phyloP scores from a whole-genome alignment of 1,140 invertebrate genomes.

The Choristoneura fumiferana region DNA sequence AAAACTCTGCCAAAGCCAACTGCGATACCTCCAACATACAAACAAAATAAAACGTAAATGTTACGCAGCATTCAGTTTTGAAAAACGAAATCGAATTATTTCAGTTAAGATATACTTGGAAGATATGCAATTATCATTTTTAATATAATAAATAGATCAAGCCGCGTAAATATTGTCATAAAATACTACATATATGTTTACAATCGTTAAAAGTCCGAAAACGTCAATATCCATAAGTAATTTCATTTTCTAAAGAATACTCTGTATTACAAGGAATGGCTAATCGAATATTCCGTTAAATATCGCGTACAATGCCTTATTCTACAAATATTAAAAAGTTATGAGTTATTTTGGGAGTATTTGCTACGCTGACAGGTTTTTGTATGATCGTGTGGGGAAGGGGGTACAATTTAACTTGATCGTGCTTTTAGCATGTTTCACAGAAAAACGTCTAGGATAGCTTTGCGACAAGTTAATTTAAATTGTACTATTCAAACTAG shows the following conservation, averaged over 20 bases:
- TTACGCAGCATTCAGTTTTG: neutral
- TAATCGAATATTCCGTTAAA: neutral
- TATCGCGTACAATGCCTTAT: slow-evolving; percentile 2
- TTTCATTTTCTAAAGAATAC: slow-evolving; percentile 14
- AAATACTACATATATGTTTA: slow-evolving; percentile 5
- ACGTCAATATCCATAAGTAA: neutral
- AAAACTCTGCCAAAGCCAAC: slow-evolving; percentile 25
- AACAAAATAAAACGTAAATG: slow-evolving; percentile 6
- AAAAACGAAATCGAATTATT: neutral
- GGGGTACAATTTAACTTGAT: no score
- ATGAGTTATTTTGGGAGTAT: no score
- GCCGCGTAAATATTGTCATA: neutral
- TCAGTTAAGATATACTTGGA: slow-evolving; percentile 6
- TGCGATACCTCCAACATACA: slow-evolving; percentile 1
- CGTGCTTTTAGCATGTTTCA: no score
- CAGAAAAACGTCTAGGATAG: no score
- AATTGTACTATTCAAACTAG: no score
- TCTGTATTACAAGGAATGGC: slow-evolving; percentile 5
- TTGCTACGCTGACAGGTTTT: no score
- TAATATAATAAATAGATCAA: neutral
- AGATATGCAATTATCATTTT: slow-evolving; percentile 15
- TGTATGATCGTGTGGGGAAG: no score
- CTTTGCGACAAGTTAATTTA: no score
- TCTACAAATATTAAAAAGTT: neutral
- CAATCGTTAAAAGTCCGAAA: neutral